Evolutionary conservation across 2,113 vertebrate species (phyloP).

Genomic region (Oxyruncus cristatus): DNA sequence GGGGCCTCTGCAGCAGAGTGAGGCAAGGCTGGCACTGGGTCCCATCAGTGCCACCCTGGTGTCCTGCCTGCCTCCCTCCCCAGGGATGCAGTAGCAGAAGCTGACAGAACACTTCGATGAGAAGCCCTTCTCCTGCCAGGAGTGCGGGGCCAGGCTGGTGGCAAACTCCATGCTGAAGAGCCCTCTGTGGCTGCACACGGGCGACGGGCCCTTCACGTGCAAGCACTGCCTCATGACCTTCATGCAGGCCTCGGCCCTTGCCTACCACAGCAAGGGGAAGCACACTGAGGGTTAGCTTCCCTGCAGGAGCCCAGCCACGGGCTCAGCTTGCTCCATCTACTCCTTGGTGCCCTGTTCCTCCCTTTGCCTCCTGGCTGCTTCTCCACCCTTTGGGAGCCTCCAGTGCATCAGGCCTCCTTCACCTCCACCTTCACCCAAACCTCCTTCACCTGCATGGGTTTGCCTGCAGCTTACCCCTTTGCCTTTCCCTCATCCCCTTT

Average conservation of each 20-base stretch:
- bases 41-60: rapidly evolving
- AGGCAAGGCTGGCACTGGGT: background rate
- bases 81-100: slow-evolving; percentile 90
- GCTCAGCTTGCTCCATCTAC: background rate
- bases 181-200: slow-evolving; percentile 84
- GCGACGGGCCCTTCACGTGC: slow-evolving; percentile 86
- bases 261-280: slow-evolving; percentile 91
- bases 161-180: slow-evolving; percentile 92
- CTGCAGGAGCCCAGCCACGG: background rate
- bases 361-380: background rate
- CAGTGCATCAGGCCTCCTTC: background rate
- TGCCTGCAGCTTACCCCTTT: background rate
- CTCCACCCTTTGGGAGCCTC: background rate
- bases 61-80: background rate
- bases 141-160: slow-evolving; percentile 83
- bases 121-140: slow-evolving; percentile 85
- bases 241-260: slow-evolving; percentile 84
- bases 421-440: background rate
- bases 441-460: background rate
- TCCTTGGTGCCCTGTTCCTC: background rate
- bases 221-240: slow-evolving; percentile 89
- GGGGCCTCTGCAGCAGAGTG: background rate
- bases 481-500: background rate
- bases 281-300: slow-evolving; percentile 81
- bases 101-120: slow-evolving; percentile 88